Evolutionary conservation across 2,113 vertebrate species (phyloP), one percentile per base, ranked within the genome.

Genomic region (Dipodomys spectabilis): DNA sequence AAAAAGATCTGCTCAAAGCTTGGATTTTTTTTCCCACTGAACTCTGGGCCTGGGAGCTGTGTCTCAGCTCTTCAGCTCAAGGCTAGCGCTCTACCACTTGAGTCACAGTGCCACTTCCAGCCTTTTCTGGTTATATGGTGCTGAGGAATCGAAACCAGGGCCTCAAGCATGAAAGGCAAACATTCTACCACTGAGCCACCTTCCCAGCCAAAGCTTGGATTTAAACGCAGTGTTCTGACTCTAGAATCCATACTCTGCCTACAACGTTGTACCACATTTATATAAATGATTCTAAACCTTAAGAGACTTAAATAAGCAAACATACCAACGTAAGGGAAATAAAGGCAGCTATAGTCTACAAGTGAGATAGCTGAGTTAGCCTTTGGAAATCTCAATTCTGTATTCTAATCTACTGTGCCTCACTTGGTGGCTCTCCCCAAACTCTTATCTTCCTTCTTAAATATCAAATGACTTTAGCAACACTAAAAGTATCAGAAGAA

Each of bases 241-340:
- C 23, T 35, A n/a, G 27, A 79, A 67, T 25, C 57, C 32, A 79
- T 18, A 45, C 7, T 57, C 11, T 80, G 44, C 53, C 84, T 83
- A 30, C 79, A 23, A 25, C 73, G 12, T 53, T 65, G 44, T 8
- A 27, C 18, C 68, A 28, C 19, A 60, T 68, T 57, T 57, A 57
- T 18, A 57, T 57, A 18, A 57, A 90, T 86, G 75, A 57, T 57
- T 74, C 44, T 94, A 60, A 88, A 79, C 32, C 32, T 49, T 39
- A 80, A 74, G 28, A 79, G 23, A 84, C 20, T 92, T 88, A 79
- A 89, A 44, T 22, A 78, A 72, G 77, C 44, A 86, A 78, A 79
- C 22, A 45, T 15, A 9, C 45, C 39, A 84, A 88, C 18, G 73
- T 25, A 79, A 80, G 35, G 32, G 35, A 92, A 74, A 81, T 53